phyloP scores from a whole-genome alignment of 2,797 vertebrate species.

The Sphenopsis melanotis region DNA sequence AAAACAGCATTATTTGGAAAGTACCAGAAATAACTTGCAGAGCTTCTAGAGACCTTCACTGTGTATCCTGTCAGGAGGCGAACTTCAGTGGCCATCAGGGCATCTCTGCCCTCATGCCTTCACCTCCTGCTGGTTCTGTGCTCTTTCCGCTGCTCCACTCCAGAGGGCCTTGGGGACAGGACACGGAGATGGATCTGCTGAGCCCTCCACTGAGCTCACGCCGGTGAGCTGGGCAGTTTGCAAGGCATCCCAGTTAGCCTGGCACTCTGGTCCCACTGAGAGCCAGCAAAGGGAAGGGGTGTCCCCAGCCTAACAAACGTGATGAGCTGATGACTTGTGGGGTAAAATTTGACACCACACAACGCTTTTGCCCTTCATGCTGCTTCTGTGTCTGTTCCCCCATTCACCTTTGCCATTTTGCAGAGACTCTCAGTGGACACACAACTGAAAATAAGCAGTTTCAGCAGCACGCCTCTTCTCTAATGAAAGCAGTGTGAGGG shows the following conservation, averaged over 20 bases:
- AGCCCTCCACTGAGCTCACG: background rate
- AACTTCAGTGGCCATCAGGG: background rate
- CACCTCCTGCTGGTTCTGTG: background rate
- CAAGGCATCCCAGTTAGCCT: background rate
- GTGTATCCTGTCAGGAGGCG: background rate
- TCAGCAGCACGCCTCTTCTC: background rate
- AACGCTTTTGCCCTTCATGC: accelerated
- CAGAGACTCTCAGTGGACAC: background rate
- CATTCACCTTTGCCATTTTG: background rate
- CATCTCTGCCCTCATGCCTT: background rate
- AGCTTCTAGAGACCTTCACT: background rate
- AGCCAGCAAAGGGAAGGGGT: background rate
- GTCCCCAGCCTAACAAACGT: background rate
- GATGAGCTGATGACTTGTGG: accelerated
- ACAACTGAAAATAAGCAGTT: background rate
- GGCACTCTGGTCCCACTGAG: background rate
- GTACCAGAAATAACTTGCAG: slow-evolving; percentile 44
- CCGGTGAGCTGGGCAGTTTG: background rate
- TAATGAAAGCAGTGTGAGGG: background rate
- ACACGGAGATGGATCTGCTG: background rate
- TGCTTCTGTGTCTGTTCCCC: background rate
- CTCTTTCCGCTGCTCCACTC: background rate
- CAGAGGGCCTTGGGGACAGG: background rate
- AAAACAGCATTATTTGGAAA: slow-evolving; percentile 62
- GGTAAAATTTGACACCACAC: background rate